Evolutionary conservation across 2,113 vertebrate genomes (phyloP).

Genomic region (Laterallus jamaicensis): DNA sequence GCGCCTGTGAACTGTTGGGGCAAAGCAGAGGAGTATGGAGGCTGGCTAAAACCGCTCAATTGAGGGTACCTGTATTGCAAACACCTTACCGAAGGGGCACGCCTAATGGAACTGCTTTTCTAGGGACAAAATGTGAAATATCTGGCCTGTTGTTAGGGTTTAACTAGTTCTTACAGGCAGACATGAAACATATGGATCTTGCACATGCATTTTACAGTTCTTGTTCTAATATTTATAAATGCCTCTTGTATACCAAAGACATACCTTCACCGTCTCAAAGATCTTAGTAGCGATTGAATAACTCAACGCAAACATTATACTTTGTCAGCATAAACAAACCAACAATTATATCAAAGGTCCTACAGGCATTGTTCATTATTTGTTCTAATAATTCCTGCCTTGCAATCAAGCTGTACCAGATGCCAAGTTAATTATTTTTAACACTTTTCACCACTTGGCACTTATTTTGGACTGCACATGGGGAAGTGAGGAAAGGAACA

Average conservation of each 20-base stretch:
- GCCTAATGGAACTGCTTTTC: neutral
- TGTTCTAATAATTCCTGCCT: conserved; percentile 8
- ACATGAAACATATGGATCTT: neutral
- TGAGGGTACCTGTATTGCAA: neutral
- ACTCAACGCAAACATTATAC: neutral
- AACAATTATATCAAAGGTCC: neutral
- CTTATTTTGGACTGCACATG: neutral
- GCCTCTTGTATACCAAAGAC: neutral
- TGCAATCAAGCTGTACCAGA: neutral
- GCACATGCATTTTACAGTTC: neutral
- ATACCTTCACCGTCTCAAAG: neutral
- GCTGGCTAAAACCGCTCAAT: neutral
- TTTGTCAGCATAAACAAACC: conserved; percentile 24
- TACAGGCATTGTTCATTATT: conserved; percentile 17
- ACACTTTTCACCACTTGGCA: neutral
- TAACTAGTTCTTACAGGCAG: neutral
- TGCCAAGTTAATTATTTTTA: conserved; percentile 47
- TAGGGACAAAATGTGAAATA: neutral
- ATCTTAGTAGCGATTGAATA: neutral
- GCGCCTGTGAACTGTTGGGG: neutral
- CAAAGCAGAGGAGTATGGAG: neutral
- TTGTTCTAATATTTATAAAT: neutral
- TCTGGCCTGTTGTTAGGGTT: neutral
- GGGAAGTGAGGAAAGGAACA: neutral
- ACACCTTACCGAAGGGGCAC: neutral